These are phyloP conservation scores for Drosophila quadrilineata DNA, from an alignment of 1,140 invertebrate species.

Conservation along the genomic window DNA sequence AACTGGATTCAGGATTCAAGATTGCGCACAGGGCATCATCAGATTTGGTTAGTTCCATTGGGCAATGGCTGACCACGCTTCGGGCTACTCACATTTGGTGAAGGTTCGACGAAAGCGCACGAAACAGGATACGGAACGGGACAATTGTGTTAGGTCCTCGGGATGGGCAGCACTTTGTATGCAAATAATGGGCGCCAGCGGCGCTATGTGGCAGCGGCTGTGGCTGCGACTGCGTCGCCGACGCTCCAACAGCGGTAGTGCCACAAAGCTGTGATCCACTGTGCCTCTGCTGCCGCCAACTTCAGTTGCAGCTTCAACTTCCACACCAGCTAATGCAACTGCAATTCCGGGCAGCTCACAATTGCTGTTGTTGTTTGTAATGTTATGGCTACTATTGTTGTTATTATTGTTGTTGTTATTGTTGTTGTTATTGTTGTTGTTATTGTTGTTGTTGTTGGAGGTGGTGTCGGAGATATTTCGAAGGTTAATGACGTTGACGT, in stretches of 20 bases:
- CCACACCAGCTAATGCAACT: slow-evolving; percentile 4
- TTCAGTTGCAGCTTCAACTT: neutral
- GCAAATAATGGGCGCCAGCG: slow-evolving; percentile 64
- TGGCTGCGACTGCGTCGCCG: slow-evolving; percentile 67
- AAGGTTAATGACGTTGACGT: slow-evolving; percentile 57
- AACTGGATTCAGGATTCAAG: neutral
- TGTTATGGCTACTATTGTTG: slow-evolving; percentile 16
- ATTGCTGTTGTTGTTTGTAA: slow-evolving; percentile 11
- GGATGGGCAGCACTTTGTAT: slow-evolving; percentile 52
- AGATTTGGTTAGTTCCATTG: neutral
- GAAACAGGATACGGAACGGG: slow-evolving; percentile 61
- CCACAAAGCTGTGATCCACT: slow-evolving; percentile 43
- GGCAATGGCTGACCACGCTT: too few species aligned
- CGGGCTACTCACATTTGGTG: slow-evolving; percentile 53
- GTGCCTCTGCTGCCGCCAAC: neutral
- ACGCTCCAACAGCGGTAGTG: slow-evolving; percentile 56
- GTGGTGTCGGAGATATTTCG: too few species aligned
- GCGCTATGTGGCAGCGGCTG: slow-evolving; percentile 53
- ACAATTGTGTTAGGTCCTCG: slow-evolving; percentile 49
- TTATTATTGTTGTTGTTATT: slow-evolving; percentile 18
- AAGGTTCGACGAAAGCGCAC: slow-evolving; percentile 60
- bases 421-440: slow-evolving; percentile 15
- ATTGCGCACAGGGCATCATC: neutral
- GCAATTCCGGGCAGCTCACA: too few species aligned
- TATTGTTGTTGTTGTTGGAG: slow-evolving; percentile 16